phyloP scores from a whole-genome alignment of 2,888 invertebrate species.

The Sarcophaga subvicina region DNA sequence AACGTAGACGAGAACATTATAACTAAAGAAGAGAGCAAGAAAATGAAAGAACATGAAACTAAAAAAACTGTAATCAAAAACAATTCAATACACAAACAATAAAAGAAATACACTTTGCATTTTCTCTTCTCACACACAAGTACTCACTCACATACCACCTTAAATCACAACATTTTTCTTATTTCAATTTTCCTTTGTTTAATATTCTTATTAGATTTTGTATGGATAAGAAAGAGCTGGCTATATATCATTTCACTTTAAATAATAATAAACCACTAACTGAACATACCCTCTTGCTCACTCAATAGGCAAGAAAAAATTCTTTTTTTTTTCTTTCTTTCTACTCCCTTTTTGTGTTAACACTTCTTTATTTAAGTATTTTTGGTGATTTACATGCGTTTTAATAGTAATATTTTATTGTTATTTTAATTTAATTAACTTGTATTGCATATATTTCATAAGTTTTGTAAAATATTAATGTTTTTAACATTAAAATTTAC shows the following conservation, averaged over 20 bases:
- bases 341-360: constrained; percentile 6
- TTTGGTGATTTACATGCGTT: not conserved
- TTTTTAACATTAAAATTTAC: constrained; percentile 6
- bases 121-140: constrained; percentile 44
- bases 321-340: constrained; percentile 1
- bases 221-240: constrained; percentile 42
- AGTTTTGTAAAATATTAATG: not conserved
- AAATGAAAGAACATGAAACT: constrained; percentile 4
- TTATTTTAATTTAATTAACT: not conserved
- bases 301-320: constrained; percentile 38
- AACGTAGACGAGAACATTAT: constrained; percentile 53
- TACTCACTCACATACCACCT: no score
- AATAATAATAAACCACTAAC: constrained; percentile 35
- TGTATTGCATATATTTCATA: not conserved
- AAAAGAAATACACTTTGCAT: constrained; percentile 57
- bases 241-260: constrained; percentile 5
- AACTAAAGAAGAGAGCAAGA: constrained; percentile 37
- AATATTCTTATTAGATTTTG: constrained; percentile 70
- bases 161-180: no score
- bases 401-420: not conserved
- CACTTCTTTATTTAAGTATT: not conserved
- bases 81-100: constrained; percentile 34
- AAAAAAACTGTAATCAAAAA: constrained; percentile 63
- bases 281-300: constrained; percentile 61
- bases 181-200: constrained; percentile 33